Evolutionary conservation across 2,797 vertebrate species (phyloP).

Genomic region (Xyrichtys novacula): DNA sequence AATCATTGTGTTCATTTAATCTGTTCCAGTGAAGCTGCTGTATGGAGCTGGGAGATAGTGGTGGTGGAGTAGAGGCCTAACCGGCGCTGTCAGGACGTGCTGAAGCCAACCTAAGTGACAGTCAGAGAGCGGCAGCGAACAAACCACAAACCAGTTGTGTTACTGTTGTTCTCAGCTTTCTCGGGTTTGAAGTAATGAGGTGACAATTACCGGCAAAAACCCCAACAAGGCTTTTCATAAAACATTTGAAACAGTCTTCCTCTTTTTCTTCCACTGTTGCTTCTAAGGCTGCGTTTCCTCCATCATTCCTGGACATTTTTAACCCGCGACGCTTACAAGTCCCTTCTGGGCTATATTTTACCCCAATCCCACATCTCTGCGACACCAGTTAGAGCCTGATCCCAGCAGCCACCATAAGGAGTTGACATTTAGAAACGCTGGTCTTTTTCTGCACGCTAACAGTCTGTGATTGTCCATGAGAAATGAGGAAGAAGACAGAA

Average conservation of each 20-base stretch:
- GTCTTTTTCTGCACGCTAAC: constrained; percentile 53
- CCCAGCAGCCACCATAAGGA: constrained; percentile 47
- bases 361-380: constrained; percentile 9
- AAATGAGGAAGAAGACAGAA: constrained; percentile 48
- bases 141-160: constrained; percentile 11
- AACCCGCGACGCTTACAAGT: constrained; percentile 25
- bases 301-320: constrained; percentile 30
- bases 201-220: constrained; percentile 4
- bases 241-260: constrained; percentile 28
- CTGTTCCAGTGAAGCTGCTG: constrained; percentile 81
- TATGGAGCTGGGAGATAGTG: constrained; percentile 73
- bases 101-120: constrained; percentile 49
- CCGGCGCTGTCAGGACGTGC: constrained; percentile 43
- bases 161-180: constrained; percentile 22
- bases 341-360: constrained; percentile 49
- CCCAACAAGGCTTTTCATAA: constrained; percentile 35
- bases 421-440: constrained; percentile 78
- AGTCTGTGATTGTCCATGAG: constrained; percentile 38
- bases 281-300: constrained; percentile 6
- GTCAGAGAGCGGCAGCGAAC: constrained; percentile 49
- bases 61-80: constrained; percentile 36
- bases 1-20: constrained; percentile 88
- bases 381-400: constrained; percentile 38
- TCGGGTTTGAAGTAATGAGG: constrained; percentile 34
- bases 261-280: constrained; percentile 28